Conservation (phyloP, 2,797 vertebrate species). For the Fringilla coelebs region DNA sequence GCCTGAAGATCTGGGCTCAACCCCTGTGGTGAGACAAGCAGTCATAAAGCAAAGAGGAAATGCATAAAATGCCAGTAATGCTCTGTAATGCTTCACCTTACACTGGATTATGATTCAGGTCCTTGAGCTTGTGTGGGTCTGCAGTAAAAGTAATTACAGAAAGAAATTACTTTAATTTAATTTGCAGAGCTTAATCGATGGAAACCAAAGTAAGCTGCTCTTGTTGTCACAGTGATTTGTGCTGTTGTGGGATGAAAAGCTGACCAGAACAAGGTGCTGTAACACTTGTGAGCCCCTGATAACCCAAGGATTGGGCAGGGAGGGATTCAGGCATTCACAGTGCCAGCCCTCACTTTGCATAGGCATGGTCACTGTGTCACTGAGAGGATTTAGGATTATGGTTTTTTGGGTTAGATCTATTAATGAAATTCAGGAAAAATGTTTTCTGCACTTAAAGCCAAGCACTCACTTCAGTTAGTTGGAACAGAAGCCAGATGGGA, state of each 20-base stretch:
- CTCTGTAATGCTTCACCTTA: neutral
- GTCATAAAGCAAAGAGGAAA: neutral
- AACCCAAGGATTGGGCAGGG: neutral
- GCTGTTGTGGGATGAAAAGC: neutral
- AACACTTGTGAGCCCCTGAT: neutral
- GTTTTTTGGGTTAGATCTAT: neutral
- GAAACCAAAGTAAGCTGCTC: neutral
- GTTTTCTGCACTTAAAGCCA: neutral
- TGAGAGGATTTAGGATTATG: neutral
- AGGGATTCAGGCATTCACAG: neutral
- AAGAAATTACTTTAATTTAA: conserved; percentile 35
- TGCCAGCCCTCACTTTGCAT: neutral
- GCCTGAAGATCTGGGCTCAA: neutral
- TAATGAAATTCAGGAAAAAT: neutral
- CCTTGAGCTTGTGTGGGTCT: neutral
- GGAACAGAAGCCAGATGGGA: neutral
- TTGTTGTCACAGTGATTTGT: neutral
- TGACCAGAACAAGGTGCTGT: neutral
- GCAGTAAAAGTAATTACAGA: conserved; percentile 17
- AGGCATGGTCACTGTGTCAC: neutral
- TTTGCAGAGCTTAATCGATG: conserved; percentile 10
- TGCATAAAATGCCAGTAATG: neutral
- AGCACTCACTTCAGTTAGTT: neutral
- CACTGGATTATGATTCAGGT: neutral
- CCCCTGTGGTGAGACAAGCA: neutral